Evolutionary conservation across 2,113 vertebrate species (phyloP).

Genomic region (Upupa epops): DNA sequence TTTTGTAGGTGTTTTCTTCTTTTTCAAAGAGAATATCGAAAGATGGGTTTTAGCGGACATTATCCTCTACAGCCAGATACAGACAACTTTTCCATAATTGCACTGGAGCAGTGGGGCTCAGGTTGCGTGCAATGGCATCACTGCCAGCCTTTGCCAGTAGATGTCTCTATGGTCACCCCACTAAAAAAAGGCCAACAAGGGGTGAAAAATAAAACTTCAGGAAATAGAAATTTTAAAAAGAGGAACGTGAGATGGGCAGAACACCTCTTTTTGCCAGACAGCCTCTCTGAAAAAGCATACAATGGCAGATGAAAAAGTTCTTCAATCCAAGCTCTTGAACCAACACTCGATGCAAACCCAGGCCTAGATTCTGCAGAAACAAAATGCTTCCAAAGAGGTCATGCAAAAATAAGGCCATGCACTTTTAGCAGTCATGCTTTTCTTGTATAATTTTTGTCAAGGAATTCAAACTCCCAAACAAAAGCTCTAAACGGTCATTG

Average conservation of each 20-base stretch:
- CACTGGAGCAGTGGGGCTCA: neutral
- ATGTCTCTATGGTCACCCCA: conserved; percentile 60
- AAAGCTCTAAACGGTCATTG: neutral
- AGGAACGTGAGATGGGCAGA: neutral
- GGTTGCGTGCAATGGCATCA: neutral
- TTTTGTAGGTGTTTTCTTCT: neutral
- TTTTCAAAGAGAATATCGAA: neutral
- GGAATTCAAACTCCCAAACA: neutral
- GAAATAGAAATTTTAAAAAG: neutral
- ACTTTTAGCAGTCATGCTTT: neutral
- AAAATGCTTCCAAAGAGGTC: neutral
- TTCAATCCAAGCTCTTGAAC: neutral
- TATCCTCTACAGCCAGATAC: neutral
- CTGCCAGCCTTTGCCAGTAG: conserved; percentile 59
- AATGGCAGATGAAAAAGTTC: neutral
- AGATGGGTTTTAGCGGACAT: neutral
- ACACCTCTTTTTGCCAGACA: neutral
- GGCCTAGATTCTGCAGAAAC: neutral
- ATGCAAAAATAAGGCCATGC: neutral
- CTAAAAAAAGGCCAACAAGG: neutral
- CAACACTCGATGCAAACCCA: neutral
- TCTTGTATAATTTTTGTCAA: neutral
- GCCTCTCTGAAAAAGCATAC: neutral
- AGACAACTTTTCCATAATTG: neutral
- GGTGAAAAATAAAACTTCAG: neutral